Conservation (phyloP, 2,888 invertebrate genomes). For the Hemithea aestivaria region DNA sequence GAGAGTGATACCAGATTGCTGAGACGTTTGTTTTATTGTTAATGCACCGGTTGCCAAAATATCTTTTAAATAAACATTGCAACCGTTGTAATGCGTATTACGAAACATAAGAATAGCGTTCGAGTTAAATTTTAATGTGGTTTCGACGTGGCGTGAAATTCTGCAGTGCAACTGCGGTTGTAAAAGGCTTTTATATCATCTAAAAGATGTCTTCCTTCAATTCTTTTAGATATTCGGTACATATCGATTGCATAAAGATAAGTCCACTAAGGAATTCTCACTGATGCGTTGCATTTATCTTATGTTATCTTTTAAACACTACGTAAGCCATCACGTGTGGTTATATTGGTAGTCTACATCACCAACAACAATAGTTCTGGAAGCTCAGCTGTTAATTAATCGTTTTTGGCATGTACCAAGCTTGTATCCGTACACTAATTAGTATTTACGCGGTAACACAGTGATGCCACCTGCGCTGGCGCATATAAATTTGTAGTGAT, state of each 20-base stretch:
- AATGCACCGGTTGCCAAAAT: conserved; percentile 13
- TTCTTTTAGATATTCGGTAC: too few species aligned
- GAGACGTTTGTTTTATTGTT: conserved; percentile 5
- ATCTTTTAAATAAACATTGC: conserved; percentile 13
- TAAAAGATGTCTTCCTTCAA: too few species aligned
- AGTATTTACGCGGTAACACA: conserved; percentile 37
- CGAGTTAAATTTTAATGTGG: too few species aligned
- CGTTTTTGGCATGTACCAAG: conserved; percentile 45
- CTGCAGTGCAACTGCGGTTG: too few species aligned
- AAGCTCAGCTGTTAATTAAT: conserved; percentile 32
- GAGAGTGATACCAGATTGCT: conserved; percentile 7
- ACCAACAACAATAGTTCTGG: conserved; percentile 17
- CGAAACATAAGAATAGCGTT: too few species aligned
- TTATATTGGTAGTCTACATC: conserved; percentile 9
- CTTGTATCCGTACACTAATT: conserved; percentile 45
- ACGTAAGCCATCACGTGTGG: background rate
- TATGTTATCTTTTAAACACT: background rate
- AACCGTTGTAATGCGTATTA: conserved; percentile 12
- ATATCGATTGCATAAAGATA: too few species aligned
- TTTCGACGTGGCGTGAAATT: too few species aligned
- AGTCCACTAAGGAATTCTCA: too few species aligned
- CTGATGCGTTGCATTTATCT: too few species aligned
- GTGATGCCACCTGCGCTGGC: conserved; percentile 35
- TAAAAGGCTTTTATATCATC: too few species aligned
- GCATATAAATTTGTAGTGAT: conserved; percentile 18